Base-by-base conservation (phyloP, 2,113 vertebrate species). In the Litocranius walleri region DNA sequence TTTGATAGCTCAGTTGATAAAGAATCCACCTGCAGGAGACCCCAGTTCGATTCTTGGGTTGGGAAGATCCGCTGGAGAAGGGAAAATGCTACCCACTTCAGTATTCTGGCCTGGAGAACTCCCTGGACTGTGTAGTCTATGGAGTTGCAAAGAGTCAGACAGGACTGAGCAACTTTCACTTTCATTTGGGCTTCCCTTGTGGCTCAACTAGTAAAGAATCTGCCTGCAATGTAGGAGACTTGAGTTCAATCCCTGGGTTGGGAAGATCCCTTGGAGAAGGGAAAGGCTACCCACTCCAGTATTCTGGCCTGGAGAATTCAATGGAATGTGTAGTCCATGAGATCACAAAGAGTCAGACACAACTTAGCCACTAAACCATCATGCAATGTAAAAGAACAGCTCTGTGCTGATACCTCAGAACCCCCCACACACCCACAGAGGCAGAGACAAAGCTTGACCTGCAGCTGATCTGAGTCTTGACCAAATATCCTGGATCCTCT, bases 11-110 rank as follows among this genome's bases (percentile, higher is more conserved):
- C 19, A 71, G 9, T 36, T 67, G n/a, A 33, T 36, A 67, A 36
- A 67, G 17, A 67, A 67, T 21, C n/a, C 64, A 21, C n/a, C n/a
- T 36, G n/a, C 64, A 67, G n/a, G n/a, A 67, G n/a, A 67, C 64
- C n/a, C 33, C 0, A 0, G 33, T 67, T 67, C 0, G 0, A 36
- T 23, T 71, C 64, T 71, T 71, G 9, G 19, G 19, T 36, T 71
- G 64, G 17, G 17, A 36, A 36, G n/a, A 36, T 36, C 64, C 0
- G 0, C n/a, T 36, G n/a, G 17, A 21, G 64, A 71, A 71, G 17
- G 8, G n/a, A 71, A 71, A 36, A 71, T 71, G 64, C n/a, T 36
- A 71, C n/a, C 4, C n/a, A 71, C 17, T 71, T 71, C n/a, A 71
- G 17, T 21, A 36, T 21, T 71, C n/a, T 36, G 9, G 9, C 64